These are phyloP conservation scores for Hylaea fasciaria DNA, from an alignment of 2,888 invertebrate genomes.

Conservation along the genomic window DNA sequence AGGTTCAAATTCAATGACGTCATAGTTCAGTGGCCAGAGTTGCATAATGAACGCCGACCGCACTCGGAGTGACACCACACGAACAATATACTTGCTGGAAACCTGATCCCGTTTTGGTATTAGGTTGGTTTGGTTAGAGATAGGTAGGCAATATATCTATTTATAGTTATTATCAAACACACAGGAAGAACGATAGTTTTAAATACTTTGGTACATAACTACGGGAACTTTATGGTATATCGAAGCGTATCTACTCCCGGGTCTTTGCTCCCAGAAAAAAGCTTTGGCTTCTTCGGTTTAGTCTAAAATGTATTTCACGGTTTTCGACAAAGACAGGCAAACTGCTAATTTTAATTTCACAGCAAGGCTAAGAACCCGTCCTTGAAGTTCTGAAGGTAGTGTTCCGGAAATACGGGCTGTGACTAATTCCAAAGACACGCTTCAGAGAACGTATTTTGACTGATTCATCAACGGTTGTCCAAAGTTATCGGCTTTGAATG, in stretches of 20 bases:
- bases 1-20: slow-evolving; percentile 31
- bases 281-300: slow-evolving; percentile 5
- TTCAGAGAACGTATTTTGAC: slow-evolving; percentile 38
- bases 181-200: no score
- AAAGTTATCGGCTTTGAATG: slow-evolving; percentile 25
- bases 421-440: slow-evolving; percentile 52
- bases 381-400: slow-evolving; percentile 43
- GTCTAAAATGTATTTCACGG: slow-evolving; percentile 31
- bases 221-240: no score
- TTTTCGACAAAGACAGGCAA: slow-evolving; percentile 38
- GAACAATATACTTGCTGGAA: slow-evolving; percentile 32
- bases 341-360: slow-evolving; percentile 55
- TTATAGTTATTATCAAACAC: neutral
- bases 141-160: neutral
- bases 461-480: slow-evolving; percentile 37
- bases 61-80: slow-evolving; percentile 36
- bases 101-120: slow-evolving; percentile 25
- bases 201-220: neutral
- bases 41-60: slow-evolving; percentile 43
- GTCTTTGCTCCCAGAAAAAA: slow-evolving; percentile 35
- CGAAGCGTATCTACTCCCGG: neutral
- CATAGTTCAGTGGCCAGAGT: slow-evolving; percentile 44
- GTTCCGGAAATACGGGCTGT: slow-evolving; percentile 53
- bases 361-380: slow-evolving; percentile 46
- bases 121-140: slow-evolving; percentile 1